Percentiles rank a stretch among this genome's conserved stretches.
Evolutionary conservation across 2,113 vertebrate genomes (phyloP).

Genomic region (Xenus cinereus): DNA sequence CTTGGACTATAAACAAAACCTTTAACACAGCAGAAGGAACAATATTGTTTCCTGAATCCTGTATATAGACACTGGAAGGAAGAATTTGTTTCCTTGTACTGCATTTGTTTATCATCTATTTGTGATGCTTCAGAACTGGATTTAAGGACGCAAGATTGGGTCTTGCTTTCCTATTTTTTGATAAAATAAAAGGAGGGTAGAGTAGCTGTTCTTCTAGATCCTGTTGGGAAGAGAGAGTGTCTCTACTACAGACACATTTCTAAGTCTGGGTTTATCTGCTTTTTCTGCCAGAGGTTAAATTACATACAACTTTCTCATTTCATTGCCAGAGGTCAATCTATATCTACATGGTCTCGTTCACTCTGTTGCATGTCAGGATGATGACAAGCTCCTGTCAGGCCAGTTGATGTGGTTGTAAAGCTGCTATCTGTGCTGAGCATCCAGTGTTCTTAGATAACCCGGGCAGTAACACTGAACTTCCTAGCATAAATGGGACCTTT

Average conservation of each 20-base stretch:
- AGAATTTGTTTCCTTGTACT: neutral
- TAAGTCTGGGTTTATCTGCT: neutral
- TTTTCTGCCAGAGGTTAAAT: constrained; percentile 16
- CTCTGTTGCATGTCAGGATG: neutral
- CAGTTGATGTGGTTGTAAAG: neutral
- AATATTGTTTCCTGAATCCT: neutral
- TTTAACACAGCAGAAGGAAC: neutral
- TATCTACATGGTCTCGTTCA: neutral
- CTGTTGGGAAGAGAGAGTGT: neutral
- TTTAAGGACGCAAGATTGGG: neutral
- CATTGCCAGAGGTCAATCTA: neutral
- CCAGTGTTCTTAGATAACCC: neutral
- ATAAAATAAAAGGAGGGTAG: neutral
- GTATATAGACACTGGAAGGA: neutral
- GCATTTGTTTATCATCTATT: neutral
- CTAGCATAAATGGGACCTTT: neutral
- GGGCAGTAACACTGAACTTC: neutral
- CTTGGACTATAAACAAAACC: neutral
- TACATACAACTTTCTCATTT: neutral
- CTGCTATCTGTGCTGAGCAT: neutral
- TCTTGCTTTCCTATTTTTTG: neutral
- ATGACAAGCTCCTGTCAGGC: neutral
- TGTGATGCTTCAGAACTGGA: neutral
- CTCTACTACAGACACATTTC: neutral
- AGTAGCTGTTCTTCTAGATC: neutral